Evolutionary conservation across 2,113 vertebrate genomes (phyloP).

Genomic region (Daubentonia madagascariensis): DNA sequence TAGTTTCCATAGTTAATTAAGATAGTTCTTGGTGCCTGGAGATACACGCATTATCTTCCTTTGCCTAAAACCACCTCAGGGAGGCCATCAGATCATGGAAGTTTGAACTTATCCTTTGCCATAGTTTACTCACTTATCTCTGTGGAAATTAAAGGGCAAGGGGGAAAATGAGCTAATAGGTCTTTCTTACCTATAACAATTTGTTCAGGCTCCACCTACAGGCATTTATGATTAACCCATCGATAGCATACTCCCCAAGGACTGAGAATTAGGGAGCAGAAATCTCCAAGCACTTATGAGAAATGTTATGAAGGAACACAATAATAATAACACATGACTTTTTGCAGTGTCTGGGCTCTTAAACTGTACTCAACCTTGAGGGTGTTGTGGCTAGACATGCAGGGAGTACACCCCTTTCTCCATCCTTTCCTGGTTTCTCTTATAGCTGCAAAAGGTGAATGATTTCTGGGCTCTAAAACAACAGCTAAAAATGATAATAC

Average conservation of each 20-base stretch:
- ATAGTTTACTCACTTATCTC: not conserved
- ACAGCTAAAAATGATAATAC: not conserved
- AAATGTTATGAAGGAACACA: not conserved
- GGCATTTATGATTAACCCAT: not conserved
- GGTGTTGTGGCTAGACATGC: not conserved
- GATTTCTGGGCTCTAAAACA: not conserved
- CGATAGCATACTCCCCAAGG: not conserved
- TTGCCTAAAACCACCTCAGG: not conserved
- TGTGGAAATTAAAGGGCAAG: not conserved
- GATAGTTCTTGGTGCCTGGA: not conserved
- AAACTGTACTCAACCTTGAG: not conserved
- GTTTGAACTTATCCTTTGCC: not conserved
- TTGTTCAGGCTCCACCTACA: not conserved
- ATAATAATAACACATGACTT: not conserved
- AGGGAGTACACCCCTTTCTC: not conserved
- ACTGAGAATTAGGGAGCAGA: not conserved
- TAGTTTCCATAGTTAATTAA: not conserved
- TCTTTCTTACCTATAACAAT: not conserved
- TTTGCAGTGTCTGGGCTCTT: not conserved
- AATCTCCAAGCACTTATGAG: not conserved
- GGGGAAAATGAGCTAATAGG: not conserved
- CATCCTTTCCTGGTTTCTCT: not conserved
- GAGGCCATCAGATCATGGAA: not conserved
- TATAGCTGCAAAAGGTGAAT: not conserved
- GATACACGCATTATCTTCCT: not conserved